Base-by-base conservation (phyloP, 2,113 vertebrate species). In the Scartelaos histophorus region DNA sequence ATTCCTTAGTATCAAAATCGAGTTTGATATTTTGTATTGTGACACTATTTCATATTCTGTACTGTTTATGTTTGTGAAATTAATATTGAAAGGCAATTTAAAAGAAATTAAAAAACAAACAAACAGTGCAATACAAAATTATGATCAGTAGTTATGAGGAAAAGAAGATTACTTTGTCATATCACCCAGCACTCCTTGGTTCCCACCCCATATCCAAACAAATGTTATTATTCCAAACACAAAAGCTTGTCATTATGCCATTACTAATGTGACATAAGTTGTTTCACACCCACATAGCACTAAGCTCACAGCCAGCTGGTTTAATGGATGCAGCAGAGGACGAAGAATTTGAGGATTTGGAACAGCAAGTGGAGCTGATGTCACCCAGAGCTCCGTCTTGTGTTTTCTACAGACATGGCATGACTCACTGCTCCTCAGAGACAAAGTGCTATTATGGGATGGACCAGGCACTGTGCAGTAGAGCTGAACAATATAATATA, bases 381-480 rank as follows among this genome's bases (percentile, higher is more conserved):
- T 64, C 29, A 38, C 17, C 61, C 61, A 64, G 17, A 38, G 29
- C 61, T n/a, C 61, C 61, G 34, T n/a, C 34, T 64, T 38, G 17
- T 19, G 61, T 35, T 43, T 43, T 43, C 60, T 16, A 16, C 24
- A 62, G 60, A 60, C 57, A 25, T 22, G 7, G 9, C 16, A 38
- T 64, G 61, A 64, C 34, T 64, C 61, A 64, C 61, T 43, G 16
- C 29, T 12, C 61, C 61, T 38, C 61, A 2, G 29, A 64, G 34
- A 64, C 61, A 43, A 38, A 64, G 34, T n/a, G 29, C 61, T 64
- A 38, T 64, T 38, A 64, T 64, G 9, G 34, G 61, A 38, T n/a
- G 61, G 61, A 43, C 34, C 61, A 43, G 34, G 5, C 60, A 43
- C 17, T n/a, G 51, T 11, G 51, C 51, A 11, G 61, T 12, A 12